Evolutionary conservation across 2,888 invertebrate species (phyloP).

Genomic region (Cheiracanthium punctorium): DNA sequence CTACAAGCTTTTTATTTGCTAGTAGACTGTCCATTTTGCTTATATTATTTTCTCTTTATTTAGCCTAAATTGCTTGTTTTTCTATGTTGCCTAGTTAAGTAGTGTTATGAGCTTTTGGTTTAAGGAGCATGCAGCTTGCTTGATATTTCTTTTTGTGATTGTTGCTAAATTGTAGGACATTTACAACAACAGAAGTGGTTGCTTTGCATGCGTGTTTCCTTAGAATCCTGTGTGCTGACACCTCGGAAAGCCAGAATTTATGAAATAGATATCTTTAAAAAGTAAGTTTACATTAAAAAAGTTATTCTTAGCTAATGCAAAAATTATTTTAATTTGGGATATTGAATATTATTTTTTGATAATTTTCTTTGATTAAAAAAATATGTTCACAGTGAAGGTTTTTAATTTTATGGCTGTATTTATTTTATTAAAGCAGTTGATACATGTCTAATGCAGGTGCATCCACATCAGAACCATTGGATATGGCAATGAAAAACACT

Average conservation of each 20-base stretch:
- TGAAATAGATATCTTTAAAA: constrained; percentile 33
- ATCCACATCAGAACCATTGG: constrained; percentile 70
- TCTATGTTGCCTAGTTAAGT: constrained; percentile 46
- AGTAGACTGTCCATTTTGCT: constrained; percentile 43
- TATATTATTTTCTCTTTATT: constrained; percentile 49
- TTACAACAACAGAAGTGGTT: constrained; percentile 64
- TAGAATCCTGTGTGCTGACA: constrained; percentile 56
- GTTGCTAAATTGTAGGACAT: constrained; percentile 70
- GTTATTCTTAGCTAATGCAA: constrained; percentile 4
- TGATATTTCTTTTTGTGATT: constrained; percentile 70
- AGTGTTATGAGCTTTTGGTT: constrained; percentile 53
- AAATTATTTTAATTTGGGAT: background rate
- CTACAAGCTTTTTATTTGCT: constrained; percentile 44
- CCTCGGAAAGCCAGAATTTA: constrained; percentile 19
- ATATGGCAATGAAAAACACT: constrained; percentile 71
- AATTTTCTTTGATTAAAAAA: too few species aligned
- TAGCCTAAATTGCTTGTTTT: constrained; percentile 57
- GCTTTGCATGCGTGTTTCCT: constrained; percentile 70
- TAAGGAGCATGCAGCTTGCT: constrained; percentile 68
- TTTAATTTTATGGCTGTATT: background rate
- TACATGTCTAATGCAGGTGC: constrained; percentile 35
- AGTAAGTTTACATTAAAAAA: constrained; percentile 47
- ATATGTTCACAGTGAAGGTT: background rate
- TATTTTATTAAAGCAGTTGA: background rate
- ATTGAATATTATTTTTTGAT: background rate